Evolutionary conservation across 2,888 invertebrate species (phyloP), one percentile per base, ranked within the genome.

Genomic region (Microplitis manilae): DNA sequence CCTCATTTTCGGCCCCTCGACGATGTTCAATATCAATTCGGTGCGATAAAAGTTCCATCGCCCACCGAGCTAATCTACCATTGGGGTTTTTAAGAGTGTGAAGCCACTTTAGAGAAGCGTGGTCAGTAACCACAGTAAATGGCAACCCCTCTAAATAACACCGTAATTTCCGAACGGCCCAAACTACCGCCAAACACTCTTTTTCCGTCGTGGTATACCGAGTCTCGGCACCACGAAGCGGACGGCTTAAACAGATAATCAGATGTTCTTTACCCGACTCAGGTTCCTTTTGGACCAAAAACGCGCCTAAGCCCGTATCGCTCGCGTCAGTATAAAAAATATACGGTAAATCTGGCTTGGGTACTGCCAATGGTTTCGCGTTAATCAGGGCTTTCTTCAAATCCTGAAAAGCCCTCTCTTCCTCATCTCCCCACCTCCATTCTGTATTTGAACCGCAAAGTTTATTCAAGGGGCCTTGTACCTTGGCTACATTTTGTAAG

Each of bases 71-170:
- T 2, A 59, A 4, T 2, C 13, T 59, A 8, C 59, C 83, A 64
- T 69, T 68, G 0, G 85, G 84, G 50, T 82, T 77, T 9, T 85
- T 81, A 5, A 82, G 60, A n/a, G 77, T 80, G 2, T 13, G 13
- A 68, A 85, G 68, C 85, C 84, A 86, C 6, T 70, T 61, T 1
- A 85, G 62, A 79, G 17, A 20, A 1, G 20, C 20, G 20, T 20
- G 20, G 20, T 20, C 20, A 20, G 20, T 20, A 1, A 20, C 20
- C 20, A 20, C 20, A 1, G 20, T 20, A 20, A 20, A 20, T 1
- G 20, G 20, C 2, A 20, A 20, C 20, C 20, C 2, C 20, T 20
- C 2, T 1, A 20, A 2, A 20, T 20, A 20, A 1, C 20, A 20
- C 20, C 20, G 20, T 20, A 1, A 20, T 2, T 20, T 20, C 20